Conservation (phyloP, 2,888 invertebrate species). For the Therioaphis trifolii region DNA sequence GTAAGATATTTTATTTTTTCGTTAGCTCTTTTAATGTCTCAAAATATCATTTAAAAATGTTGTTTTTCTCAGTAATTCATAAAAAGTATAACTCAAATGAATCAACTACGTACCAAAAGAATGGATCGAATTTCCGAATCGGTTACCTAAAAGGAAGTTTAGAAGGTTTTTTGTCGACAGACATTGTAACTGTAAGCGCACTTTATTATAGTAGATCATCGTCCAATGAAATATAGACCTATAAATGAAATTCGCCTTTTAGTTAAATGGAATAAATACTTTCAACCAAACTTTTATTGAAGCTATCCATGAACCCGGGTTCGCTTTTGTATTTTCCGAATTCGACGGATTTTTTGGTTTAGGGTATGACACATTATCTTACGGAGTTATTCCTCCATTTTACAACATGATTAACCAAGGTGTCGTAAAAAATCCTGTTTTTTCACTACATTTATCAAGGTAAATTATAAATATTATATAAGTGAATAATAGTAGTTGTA, state of each 20-base stretch:
- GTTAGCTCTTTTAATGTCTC: not conserved
- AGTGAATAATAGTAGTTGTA: too few relatives aligned
- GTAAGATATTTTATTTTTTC: constrained; percentile 73
- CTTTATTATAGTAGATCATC: not conserved
- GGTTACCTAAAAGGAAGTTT: constrained; percentile 96
- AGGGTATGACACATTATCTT: constrained; percentile 89
- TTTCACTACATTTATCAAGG: constrained; percentile 95
- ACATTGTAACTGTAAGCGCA: constrained; percentile 81
- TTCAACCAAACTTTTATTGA: constrained; percentile 93
- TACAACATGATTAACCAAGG: constrained; percentile 90
- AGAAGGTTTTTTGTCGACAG: constrained; percentile 93
- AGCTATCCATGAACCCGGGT: constrained; percentile 92
- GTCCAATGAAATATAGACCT: not conserved
- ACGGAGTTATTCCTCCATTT: constrained; percentile 90
- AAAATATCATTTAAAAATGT: too few relatives aligned
- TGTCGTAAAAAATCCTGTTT: constrained; percentile 78
- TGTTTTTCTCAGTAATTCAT: constrained; percentile 79
- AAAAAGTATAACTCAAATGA: constrained; percentile 92
- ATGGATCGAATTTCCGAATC: constrained; percentile 93
- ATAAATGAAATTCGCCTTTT: constrained; percentile 64
- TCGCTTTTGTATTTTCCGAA: constrained; percentile 96
- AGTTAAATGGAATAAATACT: constrained; percentile 83
- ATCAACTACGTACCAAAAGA: constrained; percentile 85
- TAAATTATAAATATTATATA: constrained; percentile 67
- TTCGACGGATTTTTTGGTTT: constrained; percentile 98